Percentiles rank a stretch among this genome's conserved stretches.
Evolutionary conservation across 2,797 vertebrate species (phyloP).

Genomic region (Miichthys miiuy): DNA sequence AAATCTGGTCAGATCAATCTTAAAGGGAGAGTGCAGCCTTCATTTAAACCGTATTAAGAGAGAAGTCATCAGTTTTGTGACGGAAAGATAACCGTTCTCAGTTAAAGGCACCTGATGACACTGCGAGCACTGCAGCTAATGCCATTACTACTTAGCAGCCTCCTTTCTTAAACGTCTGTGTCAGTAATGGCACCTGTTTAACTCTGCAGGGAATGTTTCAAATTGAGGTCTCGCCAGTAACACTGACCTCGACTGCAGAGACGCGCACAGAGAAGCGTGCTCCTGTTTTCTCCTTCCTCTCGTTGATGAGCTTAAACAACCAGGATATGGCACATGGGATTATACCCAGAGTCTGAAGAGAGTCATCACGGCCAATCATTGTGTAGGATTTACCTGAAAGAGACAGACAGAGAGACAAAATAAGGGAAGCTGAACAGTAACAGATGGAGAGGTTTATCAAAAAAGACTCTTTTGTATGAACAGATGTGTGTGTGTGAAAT

Average conservation of each 20-base stretch:
- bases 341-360: slow-evolving; percentile 96
- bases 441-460: slow-evolving; percentile 20
- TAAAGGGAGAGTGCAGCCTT: neutral
- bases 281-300: slow-evolving; percentile 97
- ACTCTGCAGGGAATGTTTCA: slow-evolving; percentile 12
- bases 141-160: neutral
- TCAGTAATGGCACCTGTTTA: slow-evolving; percentile 9
- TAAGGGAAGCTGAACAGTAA: slow-evolving; percentile 11
- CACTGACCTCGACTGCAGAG: slow-evolving; percentile 93
- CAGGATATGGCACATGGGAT: slow-evolving; percentile 98
- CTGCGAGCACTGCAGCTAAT: neutral
- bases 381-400: slow-evolving; percentile 95
- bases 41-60: neutral
- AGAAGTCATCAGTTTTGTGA: neutral
- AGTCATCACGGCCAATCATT: slow-evolving; percentile 97
- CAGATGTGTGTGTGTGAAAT: slow-evolving; percentile 6
- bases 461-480: slow-evolving; percentile 26
- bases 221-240: slow-evolving; percentile 15
- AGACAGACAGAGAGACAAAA: slow-evolving; percentile 30
- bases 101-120: neutral
- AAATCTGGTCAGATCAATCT: neutral
- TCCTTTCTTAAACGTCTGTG: slow-evolving; percentile 11
- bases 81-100: neutral
- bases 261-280: slow-evolving; percentile 97
- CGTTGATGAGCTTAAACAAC: slow-evolving; percentile 98